Conservation (phyloP, 2,797 vertebrate species). For the Microctenopoma lineatum region DNA sequence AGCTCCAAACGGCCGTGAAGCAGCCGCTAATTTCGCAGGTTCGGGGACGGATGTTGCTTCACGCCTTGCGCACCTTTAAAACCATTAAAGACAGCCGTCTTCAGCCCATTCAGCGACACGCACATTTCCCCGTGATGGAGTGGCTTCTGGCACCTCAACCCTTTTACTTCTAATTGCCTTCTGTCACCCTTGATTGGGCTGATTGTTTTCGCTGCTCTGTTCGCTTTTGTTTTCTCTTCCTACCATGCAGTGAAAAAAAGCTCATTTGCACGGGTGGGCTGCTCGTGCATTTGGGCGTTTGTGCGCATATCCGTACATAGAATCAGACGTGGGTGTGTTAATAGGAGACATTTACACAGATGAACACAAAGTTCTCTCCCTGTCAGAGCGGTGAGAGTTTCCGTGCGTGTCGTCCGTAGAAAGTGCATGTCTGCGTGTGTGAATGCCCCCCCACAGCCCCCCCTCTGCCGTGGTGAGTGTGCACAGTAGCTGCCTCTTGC, state of each 20-base stretch:
- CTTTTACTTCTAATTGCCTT: conserved; percentile 77
- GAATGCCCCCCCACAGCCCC: conserved; percentile 26
- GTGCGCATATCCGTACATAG: conserved; percentile 19
- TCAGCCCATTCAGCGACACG: conserved; percentile 47
- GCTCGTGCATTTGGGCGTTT: conserved; percentile 29
- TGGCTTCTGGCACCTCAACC: conserved; percentile 71
- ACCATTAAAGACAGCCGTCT: conserved; percentile 50
- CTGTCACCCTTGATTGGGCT: conserved; percentile 80
- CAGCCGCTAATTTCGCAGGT: conserved; percentile 32
- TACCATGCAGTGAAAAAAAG: conserved; percentile 41
- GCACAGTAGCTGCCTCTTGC: conserved; percentile 30
- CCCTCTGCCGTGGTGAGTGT: conserved; percentile 27
- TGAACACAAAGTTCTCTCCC: conserved; percentile 34
- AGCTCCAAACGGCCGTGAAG: conserved; percentile 35
- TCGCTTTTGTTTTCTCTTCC: conserved; percentile 74
- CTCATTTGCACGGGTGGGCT: conserved; percentile 59
- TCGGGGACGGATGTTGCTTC: conserved; percentile 36
- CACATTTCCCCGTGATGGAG: conserved; percentile 63
- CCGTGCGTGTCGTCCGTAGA: conserved; percentile 22
- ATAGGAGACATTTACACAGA: conserved; percentile 37
- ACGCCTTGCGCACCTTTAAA: conserved; percentile 55
- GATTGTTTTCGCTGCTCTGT: conserved; percentile 73
- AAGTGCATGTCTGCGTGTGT: not conserved
- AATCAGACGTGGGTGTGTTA: conserved; percentile 11
- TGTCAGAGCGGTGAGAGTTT: conserved; percentile 31